phyloP scores from a whole-genome alignment of 2,888 invertebrate genomes.

The Brachyptera risi region DNA sequence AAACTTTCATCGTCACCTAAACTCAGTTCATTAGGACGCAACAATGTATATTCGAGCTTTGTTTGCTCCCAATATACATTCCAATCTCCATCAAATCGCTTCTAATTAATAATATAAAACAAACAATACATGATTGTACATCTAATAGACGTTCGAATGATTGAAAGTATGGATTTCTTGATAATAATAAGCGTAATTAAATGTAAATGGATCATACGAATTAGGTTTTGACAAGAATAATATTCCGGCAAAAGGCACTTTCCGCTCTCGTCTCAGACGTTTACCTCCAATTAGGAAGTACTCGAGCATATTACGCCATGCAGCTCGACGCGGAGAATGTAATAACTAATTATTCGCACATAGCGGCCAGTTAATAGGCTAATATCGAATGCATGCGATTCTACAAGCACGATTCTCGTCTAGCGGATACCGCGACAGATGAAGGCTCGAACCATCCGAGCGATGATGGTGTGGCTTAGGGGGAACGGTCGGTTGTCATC shows the following conservation, averaged over 20 bases:
- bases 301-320: constrained; percentile 6
- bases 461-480: too few relatives aligned
- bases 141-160: too few relatives aligned
- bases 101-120: not conserved
- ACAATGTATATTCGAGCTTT: too few relatives aligned
- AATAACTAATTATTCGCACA: not conserved
- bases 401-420: not conserved
- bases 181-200: not conserved
- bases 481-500: too few relatives aligned
- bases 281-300: constrained; percentile 13
- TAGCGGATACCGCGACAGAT: too few relatives aligned
- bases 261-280: constrained; percentile 4
- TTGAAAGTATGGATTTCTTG: not conserved
- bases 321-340: not conserved
- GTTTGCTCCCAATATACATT: too few relatives aligned
- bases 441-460: too few relatives aligned
- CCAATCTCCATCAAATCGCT: not conserved
- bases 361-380: not conserved
- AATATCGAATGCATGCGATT: constrained; percentile 1
- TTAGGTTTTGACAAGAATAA: constrained; percentile 21
- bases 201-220: constrained; percentile 15
- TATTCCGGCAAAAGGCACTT: not conserved
- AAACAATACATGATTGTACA: not conserved
- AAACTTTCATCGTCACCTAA: not conserved
- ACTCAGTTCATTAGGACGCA: not conserved